Base-by-base conservation (phyloP, 92 coral and sea anemone genomes). In the Porites evermanni region DNA sequence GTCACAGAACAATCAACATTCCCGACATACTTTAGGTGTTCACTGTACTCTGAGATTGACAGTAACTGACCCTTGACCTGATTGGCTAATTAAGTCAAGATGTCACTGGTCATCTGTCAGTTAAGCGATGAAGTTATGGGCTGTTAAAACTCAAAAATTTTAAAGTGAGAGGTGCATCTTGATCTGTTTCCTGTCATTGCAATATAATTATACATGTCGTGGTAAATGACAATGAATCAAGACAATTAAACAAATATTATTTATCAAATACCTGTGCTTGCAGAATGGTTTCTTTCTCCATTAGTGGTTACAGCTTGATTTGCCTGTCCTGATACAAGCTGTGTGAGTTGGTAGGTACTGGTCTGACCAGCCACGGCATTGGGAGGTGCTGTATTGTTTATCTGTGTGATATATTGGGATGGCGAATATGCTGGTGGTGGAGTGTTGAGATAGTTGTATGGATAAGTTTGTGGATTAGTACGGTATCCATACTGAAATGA, bases 401-500 rank as follows among this genome's bases (percentile, higher is more conserved):
- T 93, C 77, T 92, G 98, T 9, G 94, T 83, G 16, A 90, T 93
- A 78, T 95, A 95, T 38, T 93, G 94, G 12, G 93, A 91, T 44
- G 95, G 90, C 7, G 95, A 83, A 78, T 95, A 91, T 38, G 98
- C 99, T 75, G 97, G 94, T 7, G 98, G 95, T 1, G 94, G 95
- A 16, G 96, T 81, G 79, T 94, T 93, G n/a, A 95, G 96, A 56
- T 94, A 88, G 74, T 92, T 88, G 59, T 95, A 97, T 7, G 98
- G 88, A 80, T 93, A 95, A 44, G 95, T 92, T 67, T 96, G 99
- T 50, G 87, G 90, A 53, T 95, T 83, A 54, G 88, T 93, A 76
- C 93, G 90, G 70, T 95, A 97, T 8, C 97, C 94, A 84, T 95
- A 95, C 73, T 95, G 99, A 86, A 91, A 95, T 12, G 96, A 70